phyloP scores from a whole-genome alignment of 2,888 invertebrate genomes.

The Scaptomyza reducta region DNA sequence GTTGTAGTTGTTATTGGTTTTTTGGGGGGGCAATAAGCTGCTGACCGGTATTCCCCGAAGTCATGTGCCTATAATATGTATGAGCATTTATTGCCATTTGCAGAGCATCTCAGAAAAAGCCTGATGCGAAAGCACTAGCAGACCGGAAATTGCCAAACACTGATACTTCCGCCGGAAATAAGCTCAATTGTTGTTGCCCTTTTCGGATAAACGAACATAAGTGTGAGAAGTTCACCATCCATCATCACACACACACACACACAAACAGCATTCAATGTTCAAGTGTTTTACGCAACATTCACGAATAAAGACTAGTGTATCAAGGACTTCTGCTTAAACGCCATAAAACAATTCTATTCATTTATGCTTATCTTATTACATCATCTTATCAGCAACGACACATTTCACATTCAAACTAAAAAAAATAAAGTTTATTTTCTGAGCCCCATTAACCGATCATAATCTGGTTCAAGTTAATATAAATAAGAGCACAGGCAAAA shows the following conservation, averaged over 20 bases:
- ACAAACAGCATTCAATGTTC: conserved; percentile 7
- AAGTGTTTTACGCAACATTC: conserved; percentile 15
- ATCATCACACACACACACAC: neutral
- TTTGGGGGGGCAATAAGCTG: neutral
- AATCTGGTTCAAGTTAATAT: conserved; percentile 55
- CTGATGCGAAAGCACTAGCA: conserved; percentile 36
- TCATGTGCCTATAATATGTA: conserved; percentile 71
- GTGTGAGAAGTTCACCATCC: conserved; percentile 22
- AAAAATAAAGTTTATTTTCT: conserved; percentile 45
- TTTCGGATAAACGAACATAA: neutral
- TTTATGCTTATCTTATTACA: conserved; percentile 6
- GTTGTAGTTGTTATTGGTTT: neutral
- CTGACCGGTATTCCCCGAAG: conserved; percentile 45
- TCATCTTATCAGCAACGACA: conserved; percentile 41
- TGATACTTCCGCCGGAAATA: conserved; percentile 79
- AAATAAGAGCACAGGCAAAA: conserved; percentile 21
- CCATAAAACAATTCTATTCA: conserved; percentile 29
- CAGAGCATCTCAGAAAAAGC: conserved; percentile 21
- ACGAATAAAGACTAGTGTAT: conserved; percentile 8
- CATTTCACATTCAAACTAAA: conserved; percentile 48
- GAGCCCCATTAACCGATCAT: conserved; percentile 65
- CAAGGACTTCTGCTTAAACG: conserved; percentile 1
- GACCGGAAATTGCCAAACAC: conserved; percentile 77
- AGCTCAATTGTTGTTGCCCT: conserved; percentile 67
- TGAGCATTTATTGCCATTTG: conserved; percentile 75